A percentile compares a stretch with the other conserved stretches of the same genome.
phyloP scores from a whole-genome alignment of 2,113 vertebrate genomes.

The Cacatua alba region DNA sequence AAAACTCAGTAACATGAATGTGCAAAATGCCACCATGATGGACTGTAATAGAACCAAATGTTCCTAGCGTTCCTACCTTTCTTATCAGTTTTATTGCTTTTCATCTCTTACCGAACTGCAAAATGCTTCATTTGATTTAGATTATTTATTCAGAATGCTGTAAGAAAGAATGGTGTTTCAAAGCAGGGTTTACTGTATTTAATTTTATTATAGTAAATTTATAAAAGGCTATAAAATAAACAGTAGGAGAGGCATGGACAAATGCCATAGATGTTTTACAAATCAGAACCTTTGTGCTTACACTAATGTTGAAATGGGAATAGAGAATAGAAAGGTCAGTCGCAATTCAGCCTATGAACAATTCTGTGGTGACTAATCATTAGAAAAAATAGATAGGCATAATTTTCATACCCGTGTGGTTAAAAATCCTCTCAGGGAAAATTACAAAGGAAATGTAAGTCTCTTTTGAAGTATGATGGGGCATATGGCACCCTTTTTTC shows the following conservation, averaged over 20 bases:
- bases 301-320: neutral
- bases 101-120: neutral
- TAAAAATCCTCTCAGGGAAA: conserved; percentile 4
- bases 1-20: neutral
- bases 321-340: neutral
- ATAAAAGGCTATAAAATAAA: neutral
- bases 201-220: neutral
- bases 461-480: neutral
- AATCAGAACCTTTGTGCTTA: neutral
- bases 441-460: neutral
- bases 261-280: neutral
- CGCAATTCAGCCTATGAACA: neutral
- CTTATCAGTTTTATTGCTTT: conserved; percentile 24
- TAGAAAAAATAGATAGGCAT: conserved; percentile 23
- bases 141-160: neutral
- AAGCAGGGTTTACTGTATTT: neutral
- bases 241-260: neutral
- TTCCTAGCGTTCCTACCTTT: neutral
- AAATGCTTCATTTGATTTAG: neutral
- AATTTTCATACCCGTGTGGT: conserved; percentile 42
- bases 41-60: neutral
- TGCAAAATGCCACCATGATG: neutral
- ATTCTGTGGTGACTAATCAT: conserved; percentile 10
- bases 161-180: neutral
- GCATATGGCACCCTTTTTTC: neutral